Evolutionary conservation across 2,888 invertebrate genomes (phyloP).

Genomic region (Automeris io): DNA sequence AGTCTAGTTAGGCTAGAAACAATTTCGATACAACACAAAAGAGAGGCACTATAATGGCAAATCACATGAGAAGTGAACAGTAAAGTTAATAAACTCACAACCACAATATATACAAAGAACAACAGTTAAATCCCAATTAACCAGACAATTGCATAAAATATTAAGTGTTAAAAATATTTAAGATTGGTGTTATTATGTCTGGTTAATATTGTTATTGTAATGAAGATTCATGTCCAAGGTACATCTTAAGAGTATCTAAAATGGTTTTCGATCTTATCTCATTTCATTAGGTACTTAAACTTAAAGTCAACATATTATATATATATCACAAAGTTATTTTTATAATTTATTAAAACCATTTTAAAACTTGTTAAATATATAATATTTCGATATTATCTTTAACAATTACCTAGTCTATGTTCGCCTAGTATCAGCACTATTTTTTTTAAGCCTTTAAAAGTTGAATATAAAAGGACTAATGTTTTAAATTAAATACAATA

Average conservation of each 20-base stretch:
- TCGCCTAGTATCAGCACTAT: too few species aligned
- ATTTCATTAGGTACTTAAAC: neutral
- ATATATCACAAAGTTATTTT: neutral
- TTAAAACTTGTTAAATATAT: neutral
- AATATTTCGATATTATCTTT: neutral
- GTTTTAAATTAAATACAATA: too few species aligned
- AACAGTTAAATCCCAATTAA: constrained; percentile 16
- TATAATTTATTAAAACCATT: neutral
- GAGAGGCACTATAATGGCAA: constrained; percentile 72
- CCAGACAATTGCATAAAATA: constrained; percentile 15
- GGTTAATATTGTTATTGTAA: neutral
- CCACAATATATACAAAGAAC: constrained; percentile 44
- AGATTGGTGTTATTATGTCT: constrained; percentile 15
- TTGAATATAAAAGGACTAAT: too few species aligned
- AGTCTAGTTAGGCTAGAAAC: constrained; percentile 18
- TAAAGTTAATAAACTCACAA: constrained; percentile 57
- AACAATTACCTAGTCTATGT: too few species aligned
- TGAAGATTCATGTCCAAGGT: neutral
- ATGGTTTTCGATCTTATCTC: neutral
- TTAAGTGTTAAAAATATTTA: constrained; percentile 12
- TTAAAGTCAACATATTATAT: neutral
- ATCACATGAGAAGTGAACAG: constrained; percentile 60
- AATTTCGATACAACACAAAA: constrained; percentile 32
- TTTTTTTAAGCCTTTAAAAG: too few species aligned
- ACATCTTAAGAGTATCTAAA: neutral